A percentile compares a stretch with the other conserved stretches of the same genome.
phyloP scores from a whole-genome alignment of 2,113 vertebrate species.

The Typhlomys cinereus region DNA sequence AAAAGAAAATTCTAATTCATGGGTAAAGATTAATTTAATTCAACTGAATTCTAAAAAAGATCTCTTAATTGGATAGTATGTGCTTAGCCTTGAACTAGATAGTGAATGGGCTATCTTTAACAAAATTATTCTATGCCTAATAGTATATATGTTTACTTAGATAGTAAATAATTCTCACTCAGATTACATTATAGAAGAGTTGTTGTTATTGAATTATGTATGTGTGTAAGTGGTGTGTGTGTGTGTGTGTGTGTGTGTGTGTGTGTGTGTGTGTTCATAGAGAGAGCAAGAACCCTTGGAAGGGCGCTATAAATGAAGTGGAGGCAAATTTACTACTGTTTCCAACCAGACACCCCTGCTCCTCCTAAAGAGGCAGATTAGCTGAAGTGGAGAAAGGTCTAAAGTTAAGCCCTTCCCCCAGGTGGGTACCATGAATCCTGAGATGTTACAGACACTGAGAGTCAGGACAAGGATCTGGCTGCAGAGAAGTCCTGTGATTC shows the following conservation, averaged over 20 bases:
- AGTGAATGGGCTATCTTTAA: conserved; percentile 29
- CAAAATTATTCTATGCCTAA: background rate
- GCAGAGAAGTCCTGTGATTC: background rate
- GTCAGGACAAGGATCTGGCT: background rate
- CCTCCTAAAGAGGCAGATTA: background rate
- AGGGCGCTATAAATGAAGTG: background rate
- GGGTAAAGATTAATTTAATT: conserved; percentile 58
- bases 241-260: too few relatives aligned
- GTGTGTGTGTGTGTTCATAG: background rate
- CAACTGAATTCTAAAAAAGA: conserved; percentile 40
- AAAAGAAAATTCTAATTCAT: conserved; percentile 32
- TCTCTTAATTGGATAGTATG: conserved; percentile 31
- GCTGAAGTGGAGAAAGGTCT: background rate
- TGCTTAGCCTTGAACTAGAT: background rate
- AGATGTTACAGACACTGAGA: background rate
- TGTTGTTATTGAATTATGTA: too few relatives aligned
- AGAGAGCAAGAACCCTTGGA: background rate
- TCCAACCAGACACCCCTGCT: background rate
- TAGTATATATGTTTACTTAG: background rate
- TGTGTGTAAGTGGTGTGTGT: too few relatives aligned
- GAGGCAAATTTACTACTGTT: background rate
- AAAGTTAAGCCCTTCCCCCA: background rate
- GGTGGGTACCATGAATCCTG: background rate
- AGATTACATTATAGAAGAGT: background rate
- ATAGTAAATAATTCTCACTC: conserved; percentile 35